Evolutionary conservation across 2,888 invertebrate species (phyloP), one percentile per base, ranked within the genome.

Genomic region (Zaprionus lineosus): DNA sequence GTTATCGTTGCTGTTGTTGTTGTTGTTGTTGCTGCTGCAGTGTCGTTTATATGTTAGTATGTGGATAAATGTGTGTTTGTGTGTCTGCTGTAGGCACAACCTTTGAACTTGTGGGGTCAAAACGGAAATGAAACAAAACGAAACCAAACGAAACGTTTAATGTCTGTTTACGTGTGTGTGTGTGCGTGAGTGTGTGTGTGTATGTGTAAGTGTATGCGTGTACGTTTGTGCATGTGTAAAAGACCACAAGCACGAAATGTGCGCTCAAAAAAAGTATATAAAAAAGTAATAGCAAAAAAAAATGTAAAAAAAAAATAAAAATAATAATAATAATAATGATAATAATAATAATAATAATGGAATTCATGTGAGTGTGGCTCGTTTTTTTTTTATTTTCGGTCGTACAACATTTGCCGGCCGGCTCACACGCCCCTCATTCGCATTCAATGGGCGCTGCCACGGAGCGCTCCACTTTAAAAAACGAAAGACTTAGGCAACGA

Each of bases 401-500:
- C n/a, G n/a, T n/a, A n/a, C n/a, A n/a, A 29, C 37, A 11, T 56
- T 56, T 63, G 70, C 74, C 61, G 70, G 70, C 77, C 74, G 74
- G 75, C 67, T 81, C 74, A 60, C 71, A 84, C 77, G 83, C 75
- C 72, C 63, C 59, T 84, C 77, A 74, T 78, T 82, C 74, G 62
- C 64, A 84, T 84, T 64, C 77, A 71, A 64, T 60, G 63, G 77
- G 66, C 53, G 65, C 68, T 52, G 68, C 56, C 44, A 43, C n/a
- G n/a, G 52, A 56, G 75, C 72, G 76, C 84, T 84, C 76, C 77
- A 77, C 77, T 77, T 77, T 62, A 28, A 59, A 67, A 75, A 64
- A 72, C 77, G 63, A 73, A 79, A 71, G 81, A 75, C 85, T 82
- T 76, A 82, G 81, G 81, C 77, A 78, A 70, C 81, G 68, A 83